phyloP scores from a whole-genome alignment of 2,797 vertebrate genomes.

The Chromobotia macracanthus region DNA sequence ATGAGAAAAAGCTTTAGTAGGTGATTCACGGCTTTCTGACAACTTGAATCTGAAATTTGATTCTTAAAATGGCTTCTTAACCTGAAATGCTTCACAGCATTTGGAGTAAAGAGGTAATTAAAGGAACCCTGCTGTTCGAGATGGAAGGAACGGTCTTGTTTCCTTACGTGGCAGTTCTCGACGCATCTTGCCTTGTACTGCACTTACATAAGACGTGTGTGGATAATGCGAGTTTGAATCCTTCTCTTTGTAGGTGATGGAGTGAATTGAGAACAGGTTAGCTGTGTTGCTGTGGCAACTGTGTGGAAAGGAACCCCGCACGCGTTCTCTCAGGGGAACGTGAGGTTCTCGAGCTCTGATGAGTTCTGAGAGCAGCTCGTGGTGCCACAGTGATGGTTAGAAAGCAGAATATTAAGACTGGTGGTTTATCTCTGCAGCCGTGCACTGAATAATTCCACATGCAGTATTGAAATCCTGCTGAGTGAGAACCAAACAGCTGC shows the following conservation, averaged over 20 bases:
- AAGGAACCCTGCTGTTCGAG: background rate
- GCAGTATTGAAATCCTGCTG: background rate
- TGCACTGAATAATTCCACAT: background rate
- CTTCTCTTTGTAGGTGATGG: constrained; percentile 32
- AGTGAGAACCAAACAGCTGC: constrained; percentile 47
- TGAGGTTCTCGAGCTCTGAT: background rate
- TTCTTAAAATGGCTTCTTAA: background rate
- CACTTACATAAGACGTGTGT: constrained; percentile 28
- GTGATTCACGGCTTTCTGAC: background rate
- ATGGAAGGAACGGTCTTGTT: background rate
- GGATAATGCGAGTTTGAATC: background rate
- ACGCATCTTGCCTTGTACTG: background rate
- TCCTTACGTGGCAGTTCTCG: background rate
- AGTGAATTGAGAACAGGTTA: constrained; percentile 30
- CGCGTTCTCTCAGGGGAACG: background rate
- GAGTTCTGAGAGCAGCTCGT: constrained; percentile 13
- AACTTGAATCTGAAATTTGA: background rate
- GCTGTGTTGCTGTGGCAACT: constrained; percentile 48
- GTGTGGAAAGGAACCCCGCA: constrained; percentile 19
- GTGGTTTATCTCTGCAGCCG: constrained; percentile 32
- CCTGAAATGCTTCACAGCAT: too few relatives aligned
- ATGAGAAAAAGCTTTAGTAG: background rate
- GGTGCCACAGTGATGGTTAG: constrained; percentile 18
- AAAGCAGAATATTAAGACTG: background rate
- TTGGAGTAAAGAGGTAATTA: background rate